phyloP scores from a whole-genome alignment of 2,113 vertebrate genomes.

The Motacilla tschutschensis region DNA sequence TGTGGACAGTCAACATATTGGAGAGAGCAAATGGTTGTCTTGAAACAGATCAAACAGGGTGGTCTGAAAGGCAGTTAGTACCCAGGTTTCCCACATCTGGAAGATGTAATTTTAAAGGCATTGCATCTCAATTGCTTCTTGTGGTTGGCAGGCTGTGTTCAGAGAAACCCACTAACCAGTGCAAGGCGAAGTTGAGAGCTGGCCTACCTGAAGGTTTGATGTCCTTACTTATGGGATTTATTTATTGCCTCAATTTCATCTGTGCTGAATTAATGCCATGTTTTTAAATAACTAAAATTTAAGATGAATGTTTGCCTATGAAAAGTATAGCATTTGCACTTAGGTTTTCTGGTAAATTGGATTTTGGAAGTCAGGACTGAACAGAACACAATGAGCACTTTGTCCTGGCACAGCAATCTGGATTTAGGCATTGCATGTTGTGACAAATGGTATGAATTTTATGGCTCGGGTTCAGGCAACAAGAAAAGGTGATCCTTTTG shows the following conservation, averaged over 20 bases:
- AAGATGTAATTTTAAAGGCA: not conserved
- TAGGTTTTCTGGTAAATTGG: not conserved
- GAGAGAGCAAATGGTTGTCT: not conserved
- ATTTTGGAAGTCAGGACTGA: not conserved
- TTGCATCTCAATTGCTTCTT: not conserved
- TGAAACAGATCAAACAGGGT: not conserved
- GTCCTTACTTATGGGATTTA: not conserved
- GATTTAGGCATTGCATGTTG: not conserved
- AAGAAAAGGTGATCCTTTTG: not conserved
- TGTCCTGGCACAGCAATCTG: not conserved
- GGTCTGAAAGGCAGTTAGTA: not conserved
- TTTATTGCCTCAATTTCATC: not conserved
- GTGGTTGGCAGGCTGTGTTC: not conserved
- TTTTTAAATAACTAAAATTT: conserved; percentile 1
- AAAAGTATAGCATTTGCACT: not conserved
- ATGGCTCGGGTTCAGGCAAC: not conserved
- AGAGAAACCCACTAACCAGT: not conserved
- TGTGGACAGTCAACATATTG: not conserved
- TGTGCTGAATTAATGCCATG: not conserved
- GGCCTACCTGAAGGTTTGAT: not conserved
- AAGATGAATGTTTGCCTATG: not conserved
- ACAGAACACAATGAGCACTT: not conserved
- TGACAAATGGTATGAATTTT: not conserved
- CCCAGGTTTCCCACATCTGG: not conserved
- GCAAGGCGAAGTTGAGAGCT: not conserved